phyloP scores from a whole-genome alignment of 2,888 invertebrate genomes.

The Drosophila conformis region DNA sequence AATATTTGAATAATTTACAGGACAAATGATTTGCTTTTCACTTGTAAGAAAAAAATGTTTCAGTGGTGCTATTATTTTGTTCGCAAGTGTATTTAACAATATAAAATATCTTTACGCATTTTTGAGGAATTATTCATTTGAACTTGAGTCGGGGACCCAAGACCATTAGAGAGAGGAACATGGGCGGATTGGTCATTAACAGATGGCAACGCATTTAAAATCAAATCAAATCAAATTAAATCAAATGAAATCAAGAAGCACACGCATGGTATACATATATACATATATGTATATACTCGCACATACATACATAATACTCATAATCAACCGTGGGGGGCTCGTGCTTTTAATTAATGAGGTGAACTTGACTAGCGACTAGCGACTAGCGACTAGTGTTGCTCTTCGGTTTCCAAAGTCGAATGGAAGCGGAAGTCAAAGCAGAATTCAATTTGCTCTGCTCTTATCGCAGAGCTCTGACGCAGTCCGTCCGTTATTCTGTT shows the following conservation, averaged over 20 bases:
- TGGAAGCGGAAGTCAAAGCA: slow-evolving; percentile 61
- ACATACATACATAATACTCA: slow-evolving; percentile 28
- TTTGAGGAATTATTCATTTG: slow-evolving; percentile 14
- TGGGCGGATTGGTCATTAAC: slow-evolving; percentile 12
- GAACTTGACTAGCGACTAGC: slow-evolving; percentile 49
- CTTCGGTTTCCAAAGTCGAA: slow-evolving; percentile 44
- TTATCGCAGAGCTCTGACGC: slow-evolving; percentile 43
- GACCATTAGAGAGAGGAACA: slow-evolving; percentile 1
- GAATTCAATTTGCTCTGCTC: slow-evolving; percentile 25
- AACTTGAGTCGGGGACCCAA: slow-evolving; percentile 31
- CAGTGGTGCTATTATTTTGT: neutral
- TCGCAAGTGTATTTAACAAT: neutral
- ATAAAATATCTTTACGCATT: neutral
- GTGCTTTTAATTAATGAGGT: slow-evolving; percentile 73
- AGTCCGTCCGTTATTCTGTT: slow-evolving; percentile 7
- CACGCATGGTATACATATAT: slow-evolving; percentile 1
- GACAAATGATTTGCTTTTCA: neutral
- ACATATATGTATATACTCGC: neutral
- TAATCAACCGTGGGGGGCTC: slow-evolving; percentile 71
- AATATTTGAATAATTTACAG: neutral
- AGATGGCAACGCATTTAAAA: slow-evolving; percentile 29
- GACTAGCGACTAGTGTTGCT: slow-evolving; percentile 44
- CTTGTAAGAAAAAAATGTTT: neutral
- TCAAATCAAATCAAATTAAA: slow-evolving; percentile 23
- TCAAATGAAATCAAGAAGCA: slow-evolving; percentile 27